Conservation (phyloP, 37 sponge, comb jelly and placozoan species). For the Petrosia ficiformis region DNA sequence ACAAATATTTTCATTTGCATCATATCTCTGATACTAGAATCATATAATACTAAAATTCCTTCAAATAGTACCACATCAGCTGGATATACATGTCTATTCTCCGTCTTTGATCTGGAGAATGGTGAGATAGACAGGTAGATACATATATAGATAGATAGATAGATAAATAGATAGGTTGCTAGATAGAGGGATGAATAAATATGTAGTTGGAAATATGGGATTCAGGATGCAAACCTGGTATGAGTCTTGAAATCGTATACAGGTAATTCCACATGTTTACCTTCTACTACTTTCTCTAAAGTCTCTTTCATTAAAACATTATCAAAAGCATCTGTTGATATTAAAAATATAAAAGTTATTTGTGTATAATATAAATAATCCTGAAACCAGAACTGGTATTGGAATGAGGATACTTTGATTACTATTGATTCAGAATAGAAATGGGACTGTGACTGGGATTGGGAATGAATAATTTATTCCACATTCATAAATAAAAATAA, state of each 20-base stretch:
- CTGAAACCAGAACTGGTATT: no score
- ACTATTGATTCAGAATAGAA: no score
- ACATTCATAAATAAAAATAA: no score
- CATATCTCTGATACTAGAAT: conserved; percentile 72
- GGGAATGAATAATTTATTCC: no score
- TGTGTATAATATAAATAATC: no score
- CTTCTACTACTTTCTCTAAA: conserved; percentile 53
- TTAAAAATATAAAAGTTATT: background rate
- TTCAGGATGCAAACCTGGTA: conserved; percentile 43
- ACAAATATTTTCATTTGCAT: conserved; percentile 96
- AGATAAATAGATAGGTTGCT: no score
- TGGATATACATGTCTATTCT: conserved; percentile 30
- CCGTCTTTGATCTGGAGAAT: background rate
- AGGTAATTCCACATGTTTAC: conserved; percentile 76
- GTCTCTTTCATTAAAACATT: conserved; percentile 61
- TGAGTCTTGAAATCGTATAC: conserved; percentile 81
- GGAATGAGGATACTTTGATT: no score
- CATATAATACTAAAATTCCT: conserved; percentile 93
- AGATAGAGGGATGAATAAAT: no score
- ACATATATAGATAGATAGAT: no score
- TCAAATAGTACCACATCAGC: conserved; percentile 91
- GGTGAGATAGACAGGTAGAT: no score
- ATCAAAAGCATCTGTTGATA: conserved; percentile 86
- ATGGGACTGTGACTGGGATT: no score
- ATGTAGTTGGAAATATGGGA: background rate